Evolutionary conservation across 2,888 invertebrate species (phyloP).

Genomic region (Anodontia alba): DNA sequence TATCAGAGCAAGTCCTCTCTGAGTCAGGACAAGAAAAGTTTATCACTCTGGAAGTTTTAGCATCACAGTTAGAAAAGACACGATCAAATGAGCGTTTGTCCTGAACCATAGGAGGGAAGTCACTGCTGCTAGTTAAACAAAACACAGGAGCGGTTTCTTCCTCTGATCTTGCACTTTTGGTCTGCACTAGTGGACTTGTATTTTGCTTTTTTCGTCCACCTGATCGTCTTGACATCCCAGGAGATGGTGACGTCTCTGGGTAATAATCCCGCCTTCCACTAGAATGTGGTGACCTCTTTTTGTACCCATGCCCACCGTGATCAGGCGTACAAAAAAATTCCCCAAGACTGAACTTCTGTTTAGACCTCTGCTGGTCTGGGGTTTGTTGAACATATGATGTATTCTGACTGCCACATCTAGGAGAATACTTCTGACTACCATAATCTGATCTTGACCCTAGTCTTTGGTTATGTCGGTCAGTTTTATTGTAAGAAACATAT

Average conservation of each 20-base stretch:
- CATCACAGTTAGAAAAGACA: slow-evolving; percentile 36
- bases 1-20: not conserved
- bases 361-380: slow-evolving; percentile 62
- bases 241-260: slow-evolving; percentile 62
- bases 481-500: slow-evolving; percentile 27
- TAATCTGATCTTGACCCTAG: slow-evolving; percentile 36
- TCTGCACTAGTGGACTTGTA: slow-evolving; percentile 29
- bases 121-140: slow-evolving; percentile 67
- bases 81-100: slow-evolving; percentile 18
- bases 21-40: slow-evolving; percentile 42
- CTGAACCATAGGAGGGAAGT: slow-evolving; percentile 73
- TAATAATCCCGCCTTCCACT: slow-evolving; percentile 47
- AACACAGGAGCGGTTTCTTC: slow-evolving; percentile 64
- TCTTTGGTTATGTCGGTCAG: slow-evolving; percentile 40
- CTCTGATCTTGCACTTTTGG: slow-evolving; percentile 2
- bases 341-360: slow-evolving; percentile 75
- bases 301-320: slow-evolving; percentile 50
- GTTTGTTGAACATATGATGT: slow-evolving; percentile 55
- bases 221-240: slow-evolving; percentile 40
- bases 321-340: slow-evolving; percentile 71
- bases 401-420: slow-evolving; percentile 60
- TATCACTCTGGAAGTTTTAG: slow-evolving; percentile 54
- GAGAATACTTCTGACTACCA: slow-evolving; percentile 46
- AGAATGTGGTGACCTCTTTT: slow-evolving; percentile 68
- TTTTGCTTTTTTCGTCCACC: slow-evolving; percentile 58